Percentiles rank a stretch among this genome's conserved stretches.
These are phyloP conservation scores for Pangasius krempfi DNA, from an alignment of 2,797 vertebrate genomes.

Conservation along the genomic window DNA sequence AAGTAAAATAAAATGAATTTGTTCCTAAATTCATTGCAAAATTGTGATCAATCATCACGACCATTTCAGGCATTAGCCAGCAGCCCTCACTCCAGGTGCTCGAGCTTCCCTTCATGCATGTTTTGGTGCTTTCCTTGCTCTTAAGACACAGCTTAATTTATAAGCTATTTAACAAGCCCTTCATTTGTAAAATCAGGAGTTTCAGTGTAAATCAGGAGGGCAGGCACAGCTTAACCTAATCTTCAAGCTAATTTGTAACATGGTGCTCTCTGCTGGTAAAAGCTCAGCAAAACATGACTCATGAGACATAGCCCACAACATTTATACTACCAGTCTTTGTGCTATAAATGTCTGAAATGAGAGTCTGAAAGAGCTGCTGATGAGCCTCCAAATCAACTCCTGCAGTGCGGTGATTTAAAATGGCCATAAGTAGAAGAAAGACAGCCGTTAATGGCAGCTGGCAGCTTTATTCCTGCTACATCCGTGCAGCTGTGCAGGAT, in stretches of 20 bases:
- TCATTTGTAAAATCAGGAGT: background rate
- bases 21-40: background rate
- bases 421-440: background rate
- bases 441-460: slow-evolving; percentile 26
- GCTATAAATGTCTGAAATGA: background rate
- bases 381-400: background rate
- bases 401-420: background rate
- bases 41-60: background rate
- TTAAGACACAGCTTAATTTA: background rate
- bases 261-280: slow-evolving; percentile 66
- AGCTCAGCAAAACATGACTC: background rate
- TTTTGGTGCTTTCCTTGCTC: background rate
- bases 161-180: background rate
- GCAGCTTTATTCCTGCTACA: slow-evolving; percentile 35
- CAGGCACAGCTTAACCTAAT: background rate
- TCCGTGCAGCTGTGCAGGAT: slow-evolving; percentile 40
- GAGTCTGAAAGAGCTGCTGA: background rate
- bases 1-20: background rate
- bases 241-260: slow-evolving; percentile 17
- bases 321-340: background rate
- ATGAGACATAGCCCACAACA: background rate
- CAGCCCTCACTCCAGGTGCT: background rate
- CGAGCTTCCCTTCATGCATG: background rate
- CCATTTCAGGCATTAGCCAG: background rate
- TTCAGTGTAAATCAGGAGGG: too few species aligned